phyloP scores from a whole-genome alignment of 2,797 vertebrate species.

The Brotula barbata region DNA sequence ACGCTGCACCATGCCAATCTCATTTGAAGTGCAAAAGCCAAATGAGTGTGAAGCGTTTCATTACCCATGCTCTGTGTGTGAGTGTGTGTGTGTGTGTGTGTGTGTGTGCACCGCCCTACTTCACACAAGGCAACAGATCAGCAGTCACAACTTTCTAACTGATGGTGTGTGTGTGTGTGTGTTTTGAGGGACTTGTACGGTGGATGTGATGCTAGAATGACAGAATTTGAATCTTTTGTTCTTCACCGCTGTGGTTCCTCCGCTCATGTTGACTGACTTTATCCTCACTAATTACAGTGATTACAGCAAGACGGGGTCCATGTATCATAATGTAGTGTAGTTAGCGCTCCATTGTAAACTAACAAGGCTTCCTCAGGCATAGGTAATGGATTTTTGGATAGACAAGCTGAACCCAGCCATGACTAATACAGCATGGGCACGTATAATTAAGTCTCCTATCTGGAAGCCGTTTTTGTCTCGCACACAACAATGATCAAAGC shows the following conservation, averaged over 20 bases:
- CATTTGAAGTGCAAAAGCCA: constrained; percentile 79
- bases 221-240: constrained; percentile 56
- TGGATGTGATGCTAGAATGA: constrained; percentile 9
- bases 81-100: constrained; percentile 27
- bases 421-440: constrained; percentile 64
- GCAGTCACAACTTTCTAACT: constrained; percentile 67
- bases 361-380: constrained; percentile 73
- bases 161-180: constrained; percentile 1
- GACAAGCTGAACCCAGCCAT: constrained; percentile 70
- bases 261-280: constrained; percentile 51
- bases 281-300: constrained; percentile 70
- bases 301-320: constrained; percentile 69
- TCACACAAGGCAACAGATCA: constrained; percentile 63
- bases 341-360: constrained; percentile 70
- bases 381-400: constrained; percentile 72
- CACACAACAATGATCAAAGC: constrained; percentile 15
- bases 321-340: constrained; percentile 73
- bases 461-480: constrained; percentile 22
- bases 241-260: constrained; percentile 26
- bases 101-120: constrained; percentile 24
- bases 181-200: constrained; percentile 43
- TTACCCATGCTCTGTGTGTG: constrained; percentile 60
- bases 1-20: constrained; percentile 77
- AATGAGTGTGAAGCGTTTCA: constrained; percentile 78
- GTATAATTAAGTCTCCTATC: constrained; percentile 61